Base-by-base conservation (phyloP, 2,113 vertebrate species). In the Ammodytes marinus region DNA sequence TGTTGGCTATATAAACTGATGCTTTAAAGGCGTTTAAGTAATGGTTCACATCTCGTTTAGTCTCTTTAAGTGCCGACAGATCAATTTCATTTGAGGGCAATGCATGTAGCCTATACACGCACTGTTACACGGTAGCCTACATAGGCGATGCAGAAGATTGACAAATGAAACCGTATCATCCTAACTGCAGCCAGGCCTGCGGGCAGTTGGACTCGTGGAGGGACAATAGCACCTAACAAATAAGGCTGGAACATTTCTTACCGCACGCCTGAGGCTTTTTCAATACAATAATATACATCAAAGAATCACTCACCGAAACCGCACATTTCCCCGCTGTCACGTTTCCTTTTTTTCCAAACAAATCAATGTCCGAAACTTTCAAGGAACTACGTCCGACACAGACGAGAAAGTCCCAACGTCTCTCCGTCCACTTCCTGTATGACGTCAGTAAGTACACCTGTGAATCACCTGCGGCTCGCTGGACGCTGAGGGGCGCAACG, bases 361-460 rank as follows among this genome's bases (percentile, higher is more conserved):
- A 78, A 53, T 9, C 0, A 43, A 45, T 4, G 0, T 50, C 11
- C 9, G 19, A 9, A n/a, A 1, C 47, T 49, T 66, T 47, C 9
- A 3, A 12, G 6, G 12, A 14, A 49, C 42, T 0, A 27, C 27
- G 39, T 43, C 61, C 35, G 57, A 60, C 40, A 35, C 3, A 19
- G 2, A 4, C 14, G 4, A n/a, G 1, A 43, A 47, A 54, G 27
- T 12, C 27, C 27, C 17, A 12, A 49, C 9, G 12, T 37, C 45
- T 6, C 52, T 19, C 35, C 12, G 73, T 37, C 69, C 79, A 89
- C 90, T 93, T 94, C 93, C 93, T 79, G 89, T 77, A 61, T 91
- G 92, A 92, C 86, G 89, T 90, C 85, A 91, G 6, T 0, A 14
- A 4, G 11, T 67, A 40, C 84, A 94, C 92, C 93, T 94, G 82